These are phyloP conservation scores for Pseudolaguvia tuberculata DNA, from an alignment of 2,113 vertebrate genomes.

Conservation along the genomic window DNA sequence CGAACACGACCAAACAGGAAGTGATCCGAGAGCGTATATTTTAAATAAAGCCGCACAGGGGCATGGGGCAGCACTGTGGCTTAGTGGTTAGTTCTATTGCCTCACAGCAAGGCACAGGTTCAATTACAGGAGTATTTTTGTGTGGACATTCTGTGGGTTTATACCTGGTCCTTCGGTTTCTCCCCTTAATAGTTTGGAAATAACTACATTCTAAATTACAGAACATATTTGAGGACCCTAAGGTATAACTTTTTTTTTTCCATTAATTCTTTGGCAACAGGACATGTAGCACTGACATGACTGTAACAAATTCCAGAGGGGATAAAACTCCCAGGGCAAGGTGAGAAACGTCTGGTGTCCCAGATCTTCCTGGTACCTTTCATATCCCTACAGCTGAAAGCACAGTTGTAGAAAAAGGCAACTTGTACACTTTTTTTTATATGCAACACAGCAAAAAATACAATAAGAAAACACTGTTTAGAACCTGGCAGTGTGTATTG, in stretches of 20 bases:
- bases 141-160: too few species aligned
- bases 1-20: neutral
- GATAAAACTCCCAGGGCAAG: slow-evolving; percentile 19
- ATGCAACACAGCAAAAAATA: neutral
- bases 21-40: neutral
- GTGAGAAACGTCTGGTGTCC: slow-evolving; percentile 31
- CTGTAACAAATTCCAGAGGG: slow-evolving; percentile 12
- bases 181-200: neutral
- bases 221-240: slow-evolving; percentile 33
- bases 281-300: slow-evolving; percentile 15
- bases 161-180: too few species aligned
- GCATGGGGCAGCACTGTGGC: too few species aligned
- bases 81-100: too few species aligned
- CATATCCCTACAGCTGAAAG: slow-evolving; percentile 1
- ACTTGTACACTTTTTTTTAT: too few species aligned
- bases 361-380: slow-evolving; percentile 31
- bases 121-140: too few species aligned
- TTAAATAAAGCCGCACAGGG: neutral
- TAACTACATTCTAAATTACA: neutral
- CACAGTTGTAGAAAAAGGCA: too few species aligned
- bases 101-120: too few species aligned
- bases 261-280: slow-evolving; percentile 25
- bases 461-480: slow-evolving; percentile 5
- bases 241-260: slow-evolving; percentile 5
- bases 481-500: slow-evolving; percentile 6